Base-by-base conservation (phyloP, 2,113 vertebrate genomes). In the Sakesphorus luctuosus region DNA sequence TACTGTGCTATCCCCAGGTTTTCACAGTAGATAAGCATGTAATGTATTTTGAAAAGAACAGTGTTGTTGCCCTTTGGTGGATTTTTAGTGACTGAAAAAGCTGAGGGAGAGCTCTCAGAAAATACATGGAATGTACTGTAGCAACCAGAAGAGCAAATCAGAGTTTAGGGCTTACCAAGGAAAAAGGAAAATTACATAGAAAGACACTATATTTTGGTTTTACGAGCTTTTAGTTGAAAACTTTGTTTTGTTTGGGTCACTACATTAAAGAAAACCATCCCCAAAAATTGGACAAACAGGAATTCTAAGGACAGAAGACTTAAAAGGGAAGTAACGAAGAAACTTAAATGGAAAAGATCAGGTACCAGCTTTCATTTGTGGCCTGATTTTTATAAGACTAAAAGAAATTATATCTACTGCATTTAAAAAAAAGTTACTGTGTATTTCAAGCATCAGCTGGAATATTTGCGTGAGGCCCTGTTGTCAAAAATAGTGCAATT, bases 21-120 rank as follows among this genome's bases (percentile, higher is more conserved):
- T 97, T 92, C 73, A 56, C 65, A 52, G 47, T 26, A 92, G 83
- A 73, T 94, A 90, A 94, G 53, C 52, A 53, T 52, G 61, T 90
- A 69, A 59, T 77, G 13, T 72, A 44, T 77, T 77, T 93, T 81
- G 23, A 88, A 88, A 87, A 69, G 44, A 94, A 43, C 21, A 61
- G 9, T 55, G 40, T 73, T 91, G 62, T 73, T 89, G 65, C n/a
- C 38, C 15, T 87, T 90, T 13, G 13, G 50, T 84, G 62, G 43
- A 75, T 72, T 89, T 94, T 93, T 65, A 68, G 40, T 81, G 56
- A 68, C 80, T 75, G 76, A 94, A 84, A 85, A 85, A 88, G 47
- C 85, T 77, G 74, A 56, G 63, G 63, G 46, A 4, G 14, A 1
- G 15, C 16, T 52, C 46, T 49, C 43, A 77, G 25, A 83, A 89